These are phyloP conservation scores for Monochamus saltuarius DNA, from an alignment of 1,140 invertebrate genomes.

Conservation along the genomic window DNA sequence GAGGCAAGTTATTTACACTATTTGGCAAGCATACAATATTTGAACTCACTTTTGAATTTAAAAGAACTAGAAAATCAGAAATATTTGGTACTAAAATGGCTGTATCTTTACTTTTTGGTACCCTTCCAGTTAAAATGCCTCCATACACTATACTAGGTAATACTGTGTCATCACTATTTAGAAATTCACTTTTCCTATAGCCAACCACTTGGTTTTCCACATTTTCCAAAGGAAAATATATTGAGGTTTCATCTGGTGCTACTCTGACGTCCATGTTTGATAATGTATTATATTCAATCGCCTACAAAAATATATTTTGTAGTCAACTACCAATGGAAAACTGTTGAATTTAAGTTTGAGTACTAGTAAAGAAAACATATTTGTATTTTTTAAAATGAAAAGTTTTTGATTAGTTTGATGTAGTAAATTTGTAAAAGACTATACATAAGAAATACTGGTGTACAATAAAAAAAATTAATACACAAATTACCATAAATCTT, in stretches of 20 bases:
- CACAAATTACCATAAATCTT: too few relatives aligned
- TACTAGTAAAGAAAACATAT: neutral
- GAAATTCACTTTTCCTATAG: conserved; percentile 56
- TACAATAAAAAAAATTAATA: too few relatives aligned
- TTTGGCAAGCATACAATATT: conserved; percentile 63
- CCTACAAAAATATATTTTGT: conserved; percentile 41
- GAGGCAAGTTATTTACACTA: conserved; percentile 60
- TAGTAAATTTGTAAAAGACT: too few relatives aligned
- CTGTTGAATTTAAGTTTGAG: conserved; percentile 25
- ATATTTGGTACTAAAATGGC: conserved; percentile 67
- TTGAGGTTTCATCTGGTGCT: conserved; percentile 35
- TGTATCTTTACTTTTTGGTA: conserved; percentile 49
- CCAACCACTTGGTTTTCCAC: conserved; percentile 61
- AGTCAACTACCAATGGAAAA: conserved; percentile 1
- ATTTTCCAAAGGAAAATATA: conserved; percentile 69
- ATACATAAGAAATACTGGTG: too few relatives aligned
- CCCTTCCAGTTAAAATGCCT: conserved; percentile 47
- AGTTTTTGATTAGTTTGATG: too few relatives aligned
- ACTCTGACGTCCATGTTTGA: conserved; percentile 39
- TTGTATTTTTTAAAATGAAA: too few relatives aligned
- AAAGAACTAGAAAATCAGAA: conserved; percentile 63
- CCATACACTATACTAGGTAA: conserved; percentile 36
- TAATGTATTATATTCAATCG: conserved; percentile 46
- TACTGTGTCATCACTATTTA: conserved; percentile 26
- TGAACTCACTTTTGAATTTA: conserved; percentile 39